Evolutionary conservation across 2,888 invertebrate genomes (phyloP).

Genomic region (Tachina fera): DNA sequence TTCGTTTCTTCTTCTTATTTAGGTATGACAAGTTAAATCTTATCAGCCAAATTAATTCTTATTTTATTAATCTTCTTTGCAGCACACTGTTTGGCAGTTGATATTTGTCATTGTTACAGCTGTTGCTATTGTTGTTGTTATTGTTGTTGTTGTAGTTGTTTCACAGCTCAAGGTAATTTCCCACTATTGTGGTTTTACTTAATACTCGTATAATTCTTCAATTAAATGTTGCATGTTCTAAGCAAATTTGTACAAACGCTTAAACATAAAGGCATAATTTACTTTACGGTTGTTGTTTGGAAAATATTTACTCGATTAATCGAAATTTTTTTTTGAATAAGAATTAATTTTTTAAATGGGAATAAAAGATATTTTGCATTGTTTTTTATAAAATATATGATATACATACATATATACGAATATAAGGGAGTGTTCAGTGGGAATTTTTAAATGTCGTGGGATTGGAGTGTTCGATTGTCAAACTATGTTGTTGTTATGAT

Average conservation of each 20-base stretch:
- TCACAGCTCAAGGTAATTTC: slow-evolving; percentile 53
- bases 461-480: too few species aligned
- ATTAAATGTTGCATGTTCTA: slow-evolving; percentile 54
- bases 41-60: slow-evolving; percentile 69
- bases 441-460: too few species aligned
- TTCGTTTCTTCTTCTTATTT: slow-evolving; percentile 19
- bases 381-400: too few species aligned
- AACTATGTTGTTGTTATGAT: too few species aligned
- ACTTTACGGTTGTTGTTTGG: too few species aligned
- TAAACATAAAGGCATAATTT: neutral
- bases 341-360: too few species aligned
- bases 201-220: neutral
- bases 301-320: neutral
- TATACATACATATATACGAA: too few species aligned
- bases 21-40: slow-evolving; percentile 67
- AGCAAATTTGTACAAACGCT: slow-evolving; percentile 15
- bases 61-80: slow-evolving; percentile 67
- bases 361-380: too few species aligned
- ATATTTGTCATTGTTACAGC: slow-evolving; percentile 29
- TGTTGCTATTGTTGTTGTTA: neutral
- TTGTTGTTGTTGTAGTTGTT: slow-evolving; percentile 9
- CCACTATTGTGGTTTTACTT: slow-evolving; percentile 33
- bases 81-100: slow-evolving; percentile 7
- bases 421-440: too few species aligned
- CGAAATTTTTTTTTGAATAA: too few species aligned